Evolutionary conservation across 2,888 invertebrate species (phyloP), one percentile per base, ranked within the genome.

Genomic region (Chrysina gloriosa): DNA sequence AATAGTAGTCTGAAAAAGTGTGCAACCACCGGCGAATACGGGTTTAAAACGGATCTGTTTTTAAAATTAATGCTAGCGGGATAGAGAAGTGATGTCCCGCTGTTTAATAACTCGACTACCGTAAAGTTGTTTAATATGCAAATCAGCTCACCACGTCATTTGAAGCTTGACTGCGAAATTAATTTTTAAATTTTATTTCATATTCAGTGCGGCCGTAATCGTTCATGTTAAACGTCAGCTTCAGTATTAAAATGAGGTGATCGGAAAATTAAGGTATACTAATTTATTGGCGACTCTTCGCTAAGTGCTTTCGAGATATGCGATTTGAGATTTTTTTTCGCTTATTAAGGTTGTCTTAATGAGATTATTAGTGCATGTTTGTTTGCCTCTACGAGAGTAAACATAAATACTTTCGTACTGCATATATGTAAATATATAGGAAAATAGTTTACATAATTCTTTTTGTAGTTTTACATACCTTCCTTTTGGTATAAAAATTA

Each of bases 41-140:
- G 23, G 19, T 1, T n/a, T 36, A 25, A 61, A 16, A 27, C n/a
- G 27, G 58, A 25, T 61, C 58, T 61, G 42, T 31, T 65, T 39
- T 58, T 29, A 45, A 66, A 66, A 66, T 58, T 66, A 58, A 66
- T 66, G 56, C 56, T 34, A 56, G 34, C 47, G 42, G 56, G 58
- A 58, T 58, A 58, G 58, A 58, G 47, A 45, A 47, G 23, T 34
- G 66, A 45, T 36, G 34, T 34, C 66, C 56, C 39, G 66, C 66
- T 66, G 66, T 66, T 66, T 66, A 66, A 58, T 66, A 66, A 66
- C 58, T 66, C 47, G 66, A 66, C 66, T 66, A 66, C 66, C 66
- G 66, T 66, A 58, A 58, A 58, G 47, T 29, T 66, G 34, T 58
- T 66, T 66, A 66, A 66, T 66, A 66, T 66, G 66, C 36, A 66